Percentiles rank a stretch among this genome's conserved stretches.
phyloP scores from a whole-genome alignment of 2,113 vertebrate species.

The Telmatochromis sp. region DNA sequence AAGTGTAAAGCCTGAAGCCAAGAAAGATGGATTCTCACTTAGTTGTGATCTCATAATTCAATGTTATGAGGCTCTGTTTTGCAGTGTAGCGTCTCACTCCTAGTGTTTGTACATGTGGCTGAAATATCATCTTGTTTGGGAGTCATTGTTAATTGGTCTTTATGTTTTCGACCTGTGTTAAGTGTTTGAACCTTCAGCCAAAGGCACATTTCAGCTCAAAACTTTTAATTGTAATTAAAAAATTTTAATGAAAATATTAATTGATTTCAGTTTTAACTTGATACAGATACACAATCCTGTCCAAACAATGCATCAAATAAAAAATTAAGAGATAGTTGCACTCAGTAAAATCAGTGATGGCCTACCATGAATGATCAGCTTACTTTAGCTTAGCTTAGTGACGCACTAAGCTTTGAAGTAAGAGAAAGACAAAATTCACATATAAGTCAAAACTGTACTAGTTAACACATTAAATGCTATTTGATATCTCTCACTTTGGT shows the following conservation, averaged over 20 bases:
- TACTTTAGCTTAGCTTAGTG: background rate
- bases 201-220: background rate
- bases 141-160: background rate
- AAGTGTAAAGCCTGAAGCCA: background rate
- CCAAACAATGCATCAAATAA: background rate
- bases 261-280: background rate
- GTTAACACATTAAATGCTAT: background rate
- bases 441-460: background rate
- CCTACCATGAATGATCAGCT: fast-evolving
- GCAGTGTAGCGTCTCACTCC: fast-evolving
- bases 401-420: background rate
- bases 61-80: background rate
- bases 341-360: background rate
- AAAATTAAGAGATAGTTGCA: background rate
- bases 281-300: background rate
- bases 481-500: background rate
- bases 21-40: background rate
- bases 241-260: background rate
- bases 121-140: background rate
- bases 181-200: background rate
- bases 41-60: background rate
- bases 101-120: background rate
- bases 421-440: background rate
- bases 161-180: background rate
- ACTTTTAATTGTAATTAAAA: fast-evolving